Conservation (phyloP, 2,113 vertebrate species). For the Phaethornis superciliosus region DNA sequence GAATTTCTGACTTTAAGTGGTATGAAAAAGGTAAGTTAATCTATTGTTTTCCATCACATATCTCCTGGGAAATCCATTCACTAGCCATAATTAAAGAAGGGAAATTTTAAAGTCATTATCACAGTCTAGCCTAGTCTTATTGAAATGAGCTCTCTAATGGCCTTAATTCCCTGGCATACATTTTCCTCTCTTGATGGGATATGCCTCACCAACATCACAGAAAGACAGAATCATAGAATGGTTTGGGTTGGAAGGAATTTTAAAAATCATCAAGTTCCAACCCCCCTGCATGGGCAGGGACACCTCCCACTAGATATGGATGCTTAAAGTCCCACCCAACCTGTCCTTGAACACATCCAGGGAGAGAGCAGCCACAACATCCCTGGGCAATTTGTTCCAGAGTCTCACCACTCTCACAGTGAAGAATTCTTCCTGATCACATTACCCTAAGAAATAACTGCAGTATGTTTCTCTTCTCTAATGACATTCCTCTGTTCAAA, state of each 20-base stretch:
- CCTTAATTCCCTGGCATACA: background rate
- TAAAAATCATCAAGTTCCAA: no score
- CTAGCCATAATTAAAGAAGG: background rate
- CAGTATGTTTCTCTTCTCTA: background rate
- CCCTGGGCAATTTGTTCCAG: no score
- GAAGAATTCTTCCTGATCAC: no score
- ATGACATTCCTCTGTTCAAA: background rate
- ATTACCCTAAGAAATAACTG: background rate
- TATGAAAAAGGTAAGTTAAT: background rate
- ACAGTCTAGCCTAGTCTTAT: background rate
- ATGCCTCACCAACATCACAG: background rate
- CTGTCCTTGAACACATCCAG: no score
- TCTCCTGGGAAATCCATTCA: background rate
- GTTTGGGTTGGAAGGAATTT: no score
- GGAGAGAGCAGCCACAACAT: no score
- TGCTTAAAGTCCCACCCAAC: no score
- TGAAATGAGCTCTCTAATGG: background rate
- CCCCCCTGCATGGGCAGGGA: no score
- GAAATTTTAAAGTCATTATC: background rate
- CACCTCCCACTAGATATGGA: no score
- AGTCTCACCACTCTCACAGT: no score
- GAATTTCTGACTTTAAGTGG: background rate
- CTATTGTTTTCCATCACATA: background rate
- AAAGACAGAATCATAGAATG: no score
- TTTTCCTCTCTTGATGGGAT: background rate